Evolutionary conservation across 2,797 vertebrate species (phyloP), one percentile per base, ranked within the genome.

Genomic region (Limnodromus scolopaceus): DNA sequence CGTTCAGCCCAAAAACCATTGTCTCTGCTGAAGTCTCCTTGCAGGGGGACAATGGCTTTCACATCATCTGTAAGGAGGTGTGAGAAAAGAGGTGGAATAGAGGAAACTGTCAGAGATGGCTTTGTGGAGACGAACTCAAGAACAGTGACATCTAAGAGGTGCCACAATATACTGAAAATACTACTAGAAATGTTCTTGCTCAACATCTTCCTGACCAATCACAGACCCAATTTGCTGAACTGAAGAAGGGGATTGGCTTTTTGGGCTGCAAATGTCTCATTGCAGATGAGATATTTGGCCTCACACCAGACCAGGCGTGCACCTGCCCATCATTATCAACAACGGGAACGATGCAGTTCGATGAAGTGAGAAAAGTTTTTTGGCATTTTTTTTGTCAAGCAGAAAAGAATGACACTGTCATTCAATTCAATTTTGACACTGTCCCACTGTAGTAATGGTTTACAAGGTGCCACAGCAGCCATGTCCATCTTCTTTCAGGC

Each of bases 291-390:
- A 2, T 57, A n/a, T 43, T 34, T 51, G 45, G 57, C 32, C 28
- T 54, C 1, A 3, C 28, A 49, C 17, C 71, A 64, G 51, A 34
- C 13, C 32, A 41, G 34, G 9, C 5, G 0, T 34, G 39, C 25
- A 46, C 54, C 57, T 54, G 36, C 34, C 58, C 10, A 6, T 55
- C 34, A 8, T 54, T 58, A 65, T 55, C 36, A 49, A 24, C 36
- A 39, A 18, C 6, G 27, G 22, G 36, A 87, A 54, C 0, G 5
- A 34, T 27, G 54, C 19, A 11, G 39, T 48, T 3, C 3, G 36
- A 27, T 30, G 32, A 72, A 61, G 27, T 13, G 39, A 61, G 41
- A 45, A 12, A 20, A 39, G 16, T 22, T 66, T 74, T 3, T 30
- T 20, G 8, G 27, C 7, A 12, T 51, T 53, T n/a, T 77, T 79